Base-by-base conservation (phyloP, 2,113 vertebrate genomes). In the Lepus americanus region DNA sequence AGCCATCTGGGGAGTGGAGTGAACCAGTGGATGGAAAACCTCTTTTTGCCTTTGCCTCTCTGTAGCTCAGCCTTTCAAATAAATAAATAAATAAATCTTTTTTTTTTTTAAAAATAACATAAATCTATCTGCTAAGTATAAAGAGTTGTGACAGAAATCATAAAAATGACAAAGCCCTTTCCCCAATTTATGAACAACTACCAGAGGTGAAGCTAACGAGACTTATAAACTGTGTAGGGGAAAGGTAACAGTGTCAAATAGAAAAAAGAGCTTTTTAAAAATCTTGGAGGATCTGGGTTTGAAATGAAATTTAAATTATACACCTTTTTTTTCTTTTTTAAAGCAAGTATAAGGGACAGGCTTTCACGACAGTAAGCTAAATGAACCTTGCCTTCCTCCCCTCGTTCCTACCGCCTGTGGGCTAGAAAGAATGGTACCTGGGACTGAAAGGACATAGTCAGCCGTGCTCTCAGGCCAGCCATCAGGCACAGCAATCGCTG, bases 291-390 rank as follows among this genome's bases (percentile, higher is more conserved):
- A 72, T 63, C 86, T 92, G 77, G 36, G 87, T 87, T 90, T 78
- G 29, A 73, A 95, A 95, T 90, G 31, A 87, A 86, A 55, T 64
- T 12, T 93, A 67, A 94, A 74, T 77, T 80, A 85, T 11, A 90
- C 4, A 39, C 23, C 23, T 85, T 85, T 25, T 49, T 70, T 78
- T 79, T 44, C 44, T 44, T 44, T 44, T 91, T 27, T 85, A 74
- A 74, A 51, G 22, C 25, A 84, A 31, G 33, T 9, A 76, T 77
- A 83, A 3, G 81, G 53, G 69, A 80, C 74, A 92, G 5, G 25
- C 70, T 92, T 94, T 80, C 90, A 93, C 82, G 89, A 92, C 94
- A 97, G 93, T 76, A 89, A 81, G 72, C 22, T 74, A 55, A 73
- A 36, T 81, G 86, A 87, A 89, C 20, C 44, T 79, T 82, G 53